Conservation (phyloP, 2,113 vertebrate genomes). For the Oncorhynchus nerka region DNA sequence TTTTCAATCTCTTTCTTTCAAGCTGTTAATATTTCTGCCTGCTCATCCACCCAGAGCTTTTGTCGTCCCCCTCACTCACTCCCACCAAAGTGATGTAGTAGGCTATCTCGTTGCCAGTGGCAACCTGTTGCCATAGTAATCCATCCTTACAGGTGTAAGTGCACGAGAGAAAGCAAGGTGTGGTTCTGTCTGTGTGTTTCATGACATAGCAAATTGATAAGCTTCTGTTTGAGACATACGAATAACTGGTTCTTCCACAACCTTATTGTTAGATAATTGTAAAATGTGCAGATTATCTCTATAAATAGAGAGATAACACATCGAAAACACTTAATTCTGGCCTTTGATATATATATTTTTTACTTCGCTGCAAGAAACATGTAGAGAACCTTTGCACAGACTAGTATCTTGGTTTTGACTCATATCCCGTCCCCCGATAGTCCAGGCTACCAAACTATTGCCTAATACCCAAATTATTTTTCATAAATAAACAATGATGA, state of each 20-base stretch:
- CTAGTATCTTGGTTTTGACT: no score
- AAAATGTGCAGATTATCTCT: no score
- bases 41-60: slow-evolving; percentile 35
- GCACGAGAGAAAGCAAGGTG: slow-evolving; percentile 44
- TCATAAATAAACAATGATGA: no score
- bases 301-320: no score
- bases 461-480: no score
- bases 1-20: slow-evolving; percentile 25
- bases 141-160: slow-evolving; percentile 53
- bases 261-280: neutral
- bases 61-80: slow-evolving; percentile 44
- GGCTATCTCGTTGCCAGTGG: slow-evolving; percentile 73
- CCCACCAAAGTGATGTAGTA: slow-evolving; percentile 61
- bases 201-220: neutral
- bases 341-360: no score
- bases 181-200: slow-evolving; percentile 14
- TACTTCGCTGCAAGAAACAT: no score
- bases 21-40: slow-evolving; percentile 43
- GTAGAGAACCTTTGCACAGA: no score
- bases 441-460: no score
- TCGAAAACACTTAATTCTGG: no score
- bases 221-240: neutral
- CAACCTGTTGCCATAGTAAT: slow-evolving; percentile 85
- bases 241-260: neutral
- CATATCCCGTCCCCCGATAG: no score